Percentiles rank a stretch among this genome's conserved stretches.
phyloP scores from a whole-genome alignment of 2,113 vertebrate species.

The Aspiorhynchus laticeps region DNA sequence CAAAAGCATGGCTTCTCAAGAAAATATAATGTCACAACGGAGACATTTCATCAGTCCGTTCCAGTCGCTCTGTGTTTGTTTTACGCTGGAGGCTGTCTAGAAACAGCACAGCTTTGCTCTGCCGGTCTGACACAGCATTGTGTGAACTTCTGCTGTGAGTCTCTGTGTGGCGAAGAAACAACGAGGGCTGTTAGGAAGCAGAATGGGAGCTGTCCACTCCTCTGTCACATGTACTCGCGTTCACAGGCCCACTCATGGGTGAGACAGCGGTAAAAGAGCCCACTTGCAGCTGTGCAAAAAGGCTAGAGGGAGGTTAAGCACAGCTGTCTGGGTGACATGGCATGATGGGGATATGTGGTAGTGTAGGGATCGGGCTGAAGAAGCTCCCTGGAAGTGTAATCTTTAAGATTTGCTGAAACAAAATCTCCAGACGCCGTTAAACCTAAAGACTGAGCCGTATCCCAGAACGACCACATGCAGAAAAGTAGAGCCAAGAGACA shows the following conservation, averaged over 20 bases:
- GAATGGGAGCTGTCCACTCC: conserved; percentile 41
- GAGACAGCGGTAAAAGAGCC: conserved; percentile 49
- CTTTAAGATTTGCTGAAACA: neutral
- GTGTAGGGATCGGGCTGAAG: neutral
- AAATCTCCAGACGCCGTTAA: conserved; percentile 9
- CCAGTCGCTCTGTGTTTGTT: conserved; percentile 35
- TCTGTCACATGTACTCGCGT: conserved; percentile 48
- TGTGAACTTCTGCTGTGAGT: conserved; percentile 46
- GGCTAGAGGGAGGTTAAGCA: conserved; percentile 56
- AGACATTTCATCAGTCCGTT: conserved; percentile 24
- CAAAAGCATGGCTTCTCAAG: conserved; percentile 2
- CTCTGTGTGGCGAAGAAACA: conserved; percentile 43
- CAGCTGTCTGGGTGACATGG: conserved; percentile 52
- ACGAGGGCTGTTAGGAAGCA: conserved; percentile 32
- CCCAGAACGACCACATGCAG: neutral
- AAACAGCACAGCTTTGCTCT: conserved; percentile 34
- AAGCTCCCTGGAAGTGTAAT: conserved; percentile 3
- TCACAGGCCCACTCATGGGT: conserved; percentile 50
- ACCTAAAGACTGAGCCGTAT: neutral
- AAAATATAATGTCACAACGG: conserved; percentile 19
- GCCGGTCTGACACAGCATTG: conserved; percentile 47
- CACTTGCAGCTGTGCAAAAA: conserved; percentile 46
- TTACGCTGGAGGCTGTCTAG: conserved; percentile 46
- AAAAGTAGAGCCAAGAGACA: neutral
- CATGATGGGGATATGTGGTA: conserved; percentile 30